Evolutionary conservation across 2,797 vertebrate genomes (phyloP), one percentile per base, ranked within the genome.

Genomic region (Myotis planiceps): DNA sequence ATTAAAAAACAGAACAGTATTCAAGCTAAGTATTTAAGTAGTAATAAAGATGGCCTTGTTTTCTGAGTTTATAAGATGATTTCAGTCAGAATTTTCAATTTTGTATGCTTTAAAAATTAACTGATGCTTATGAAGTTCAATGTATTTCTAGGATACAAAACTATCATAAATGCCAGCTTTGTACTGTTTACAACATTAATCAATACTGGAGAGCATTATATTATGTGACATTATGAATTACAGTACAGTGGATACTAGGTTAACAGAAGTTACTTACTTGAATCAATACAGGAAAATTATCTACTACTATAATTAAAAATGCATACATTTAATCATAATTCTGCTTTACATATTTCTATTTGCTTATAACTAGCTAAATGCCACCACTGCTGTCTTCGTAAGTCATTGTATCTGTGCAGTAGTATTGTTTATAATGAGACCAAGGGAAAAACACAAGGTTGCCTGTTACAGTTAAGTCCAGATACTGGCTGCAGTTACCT

Each of bases 81-180:
- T 83, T 96, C 37, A 32, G 71, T 87, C 27, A 80, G 69, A 91
- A 83, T 90, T 80, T 92, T 84, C 42, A 84, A 78, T 79, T 90
- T n/a, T 86, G 80, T 88, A 79, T 63, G 55, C 45, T 95, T 95
- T 88, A 95, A 76, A 96, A 92, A 84, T 87, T 42, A 96, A 93
- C 55, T 95, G 51, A 55, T 85, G 78, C 27, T 95, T 75, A 83
- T 32, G 45, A 96, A 72, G 68, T 92, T 86, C 49, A 42, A 86
- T 58, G 42, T 55, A 84, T 85, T 96, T 89, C 85, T 76, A 96
- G 72, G 79, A 91, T 76, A 68, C 55, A 87, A 68, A 78, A 84
- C 68, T 90, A 88, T 16, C 65, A 42, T 69, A 78, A 96, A 68
- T 68, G 74, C 82, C 91, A 93, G n/a, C 32, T 68, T 71, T 92